Evolutionary conservation across 1,140 invertebrate species (phyloP), one percentile per base, ranked within the genome.

Genomic region (Drosophila neocordata): DNA sequence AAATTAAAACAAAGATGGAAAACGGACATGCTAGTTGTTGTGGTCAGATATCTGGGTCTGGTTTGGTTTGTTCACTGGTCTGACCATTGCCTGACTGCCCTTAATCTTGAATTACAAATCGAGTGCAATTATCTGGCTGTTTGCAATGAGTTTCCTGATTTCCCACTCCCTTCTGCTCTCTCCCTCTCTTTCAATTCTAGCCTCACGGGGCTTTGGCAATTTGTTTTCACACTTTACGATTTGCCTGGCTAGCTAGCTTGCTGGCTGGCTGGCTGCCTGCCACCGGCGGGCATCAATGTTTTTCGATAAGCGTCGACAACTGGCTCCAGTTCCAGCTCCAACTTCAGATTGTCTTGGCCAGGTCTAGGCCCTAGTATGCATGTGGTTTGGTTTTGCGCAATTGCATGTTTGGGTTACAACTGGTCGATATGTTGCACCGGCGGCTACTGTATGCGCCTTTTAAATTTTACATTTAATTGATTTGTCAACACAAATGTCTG

Each of bases 51-150:
- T 48, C 41, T 48, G 15, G 34, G 34, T 35, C 34, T 35, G 63
- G 37, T 20, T 2, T 41, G 57, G 35, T 34, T 6, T 38, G 11
- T 20, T 31, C 27, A 31, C 27, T 31, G 27, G n/a, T 20, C 11
- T 34, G 22, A 38, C 11, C 22, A 27, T 57, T 53, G 31, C 41
- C 20, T 31, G 52, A 48, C 18, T 73, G 83, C 84, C 83, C 83
- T 88, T 88, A 88, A 88, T 88, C 83, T 88, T 88, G 83, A 89
- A 88, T 88, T 88, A 88, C 83, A 88, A 88, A 88, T 88, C 83
- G 83, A 88, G 79, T 88, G 83, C 83, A 88, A 88, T 88, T 88
- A 88, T 88, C 79, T 69, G 79, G 70, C 69, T 68, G 65, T 74
- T 56, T 85, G 82, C 82, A 85, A 85, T 85, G 77, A 80, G 82